These are phyloP conservation scores for Ophion ellenae DNA, from an alignment of 2,888 invertebrate species.

Conservation along the genomic window DNA sequence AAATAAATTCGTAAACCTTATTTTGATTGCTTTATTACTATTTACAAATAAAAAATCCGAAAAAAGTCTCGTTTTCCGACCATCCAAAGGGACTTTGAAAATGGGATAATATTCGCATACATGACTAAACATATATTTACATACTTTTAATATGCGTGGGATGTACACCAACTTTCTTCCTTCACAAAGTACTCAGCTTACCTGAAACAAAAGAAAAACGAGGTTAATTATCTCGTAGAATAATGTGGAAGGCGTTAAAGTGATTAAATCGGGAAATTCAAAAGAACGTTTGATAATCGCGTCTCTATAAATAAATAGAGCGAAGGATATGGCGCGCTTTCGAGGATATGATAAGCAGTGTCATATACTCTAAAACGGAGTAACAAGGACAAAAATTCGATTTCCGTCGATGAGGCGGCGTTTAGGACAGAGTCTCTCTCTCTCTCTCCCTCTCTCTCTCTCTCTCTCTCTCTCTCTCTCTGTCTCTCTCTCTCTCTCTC, in stretches of 20 bases:
- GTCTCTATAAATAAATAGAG: conserved; percentile 24
- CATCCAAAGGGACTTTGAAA: too few relatives aligned
- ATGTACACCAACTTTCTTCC: neutral
- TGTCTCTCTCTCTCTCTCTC: too few relatives aligned
- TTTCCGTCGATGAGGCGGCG: conserved; percentile 14
- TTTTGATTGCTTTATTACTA: too few relatives aligned
- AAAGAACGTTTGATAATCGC: neutral
- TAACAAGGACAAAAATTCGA: conserved; percentile 39
- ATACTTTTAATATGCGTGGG: conserved; percentile 8
- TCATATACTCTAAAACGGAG: conserved; percentile 30
- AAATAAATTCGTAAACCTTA: too few relatives aligned
- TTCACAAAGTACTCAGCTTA: conserved; percentile 42
- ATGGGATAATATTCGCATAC: too few relatives aligned
- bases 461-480: too few relatives aligned
- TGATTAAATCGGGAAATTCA: neutral
- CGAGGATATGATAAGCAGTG: neutral
- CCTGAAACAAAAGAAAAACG: conserved; percentile 53
- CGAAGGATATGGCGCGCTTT: conserved; percentile 28
- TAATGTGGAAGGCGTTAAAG: neutral
- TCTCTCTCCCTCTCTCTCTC: too few relatives aligned
- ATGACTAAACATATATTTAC: neutral
- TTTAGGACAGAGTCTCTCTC: conserved; percentile 15
- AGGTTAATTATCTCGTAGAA: conserved; percentile 15
- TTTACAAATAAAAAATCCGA: too few relatives aligned
- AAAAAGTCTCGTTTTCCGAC: too few relatives aligned